These are phyloP conservation scores for Nicator chloris DNA, from an alignment of 2,113 vertebrate species.

Conservation along the genomic window DNA sequence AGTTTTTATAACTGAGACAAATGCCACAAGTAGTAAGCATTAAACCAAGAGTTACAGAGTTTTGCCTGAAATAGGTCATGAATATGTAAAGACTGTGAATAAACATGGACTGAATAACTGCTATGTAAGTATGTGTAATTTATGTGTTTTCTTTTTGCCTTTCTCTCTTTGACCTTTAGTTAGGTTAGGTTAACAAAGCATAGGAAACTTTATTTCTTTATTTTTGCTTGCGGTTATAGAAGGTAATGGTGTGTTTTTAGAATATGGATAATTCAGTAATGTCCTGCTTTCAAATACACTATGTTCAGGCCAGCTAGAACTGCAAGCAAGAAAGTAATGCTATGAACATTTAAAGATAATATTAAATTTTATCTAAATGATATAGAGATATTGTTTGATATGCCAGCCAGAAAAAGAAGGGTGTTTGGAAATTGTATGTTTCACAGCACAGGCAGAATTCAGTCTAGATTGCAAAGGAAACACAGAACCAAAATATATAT, in stretches of 20 bases:
- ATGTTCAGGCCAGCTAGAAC: background rate
- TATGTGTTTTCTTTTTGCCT: background rate
- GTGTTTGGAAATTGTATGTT: background rate
- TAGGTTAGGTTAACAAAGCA: background rate
- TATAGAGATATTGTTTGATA: background rate
- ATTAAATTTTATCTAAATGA: background rate
- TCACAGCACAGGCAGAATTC: background rate
- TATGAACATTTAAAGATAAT: background rate
- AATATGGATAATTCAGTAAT: background rate
- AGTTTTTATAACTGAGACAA: background rate
- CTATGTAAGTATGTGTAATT: background rate
- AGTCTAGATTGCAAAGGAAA: background rate
- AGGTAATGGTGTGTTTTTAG: background rate
- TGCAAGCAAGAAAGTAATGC: background rate
- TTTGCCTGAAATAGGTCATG: background rate
- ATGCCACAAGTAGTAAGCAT: background rate
- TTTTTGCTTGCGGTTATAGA: background rate
- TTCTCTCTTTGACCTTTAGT: background rate
- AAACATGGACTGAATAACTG: background rate
- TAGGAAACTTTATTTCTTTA: background rate
- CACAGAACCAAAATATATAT: background rate
- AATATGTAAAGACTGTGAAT: background rate
- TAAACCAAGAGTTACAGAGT: background rate
- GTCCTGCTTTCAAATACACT: background rate
- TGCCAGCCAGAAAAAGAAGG: background rate